Evolutionary conservation across 2,888 invertebrate species (phyloP).

Genomic region (Psylliodes chrysocephalus): DNA sequence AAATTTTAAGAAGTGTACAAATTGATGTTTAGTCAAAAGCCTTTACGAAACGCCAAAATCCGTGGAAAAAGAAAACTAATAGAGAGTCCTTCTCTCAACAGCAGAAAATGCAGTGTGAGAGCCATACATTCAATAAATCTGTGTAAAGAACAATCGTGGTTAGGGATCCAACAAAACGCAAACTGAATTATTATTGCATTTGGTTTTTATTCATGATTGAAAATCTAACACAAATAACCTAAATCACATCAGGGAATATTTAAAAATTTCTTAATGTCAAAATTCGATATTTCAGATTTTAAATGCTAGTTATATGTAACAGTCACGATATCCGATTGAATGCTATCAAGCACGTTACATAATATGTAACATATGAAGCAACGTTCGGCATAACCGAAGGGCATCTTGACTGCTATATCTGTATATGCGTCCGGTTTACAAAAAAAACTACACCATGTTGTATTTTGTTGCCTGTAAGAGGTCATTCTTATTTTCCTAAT

Average conservation of each 20-base stretch:
- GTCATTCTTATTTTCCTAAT: too few relatives aligned
- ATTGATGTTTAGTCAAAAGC: slow-evolving; percentile 9
- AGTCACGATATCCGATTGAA: not conserved
- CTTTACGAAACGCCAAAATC: slow-evolving; percentile 9
- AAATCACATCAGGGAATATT: not conserved
- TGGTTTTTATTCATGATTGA: not conserved
- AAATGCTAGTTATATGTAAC: too few relatives aligned
- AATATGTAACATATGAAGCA: not conserved
- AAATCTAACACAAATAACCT: not conserved
- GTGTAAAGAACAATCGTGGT: too few relatives aligned
- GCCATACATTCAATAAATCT: slow-evolving; percentile 1
- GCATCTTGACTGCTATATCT: not conserved
- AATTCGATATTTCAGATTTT: not conserved
- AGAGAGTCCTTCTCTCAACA: not conserved
- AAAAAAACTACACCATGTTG: too few relatives aligned
- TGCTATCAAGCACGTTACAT: not conserved
- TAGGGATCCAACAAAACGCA: slow-evolving; percentile 3
- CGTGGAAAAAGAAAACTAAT: slow-evolving; percentile 2
- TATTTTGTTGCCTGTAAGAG: too few relatives aligned
- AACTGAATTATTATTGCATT: slow-evolving; percentile 3
- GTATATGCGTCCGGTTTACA: not conserved
- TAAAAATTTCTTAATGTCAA: not conserved
- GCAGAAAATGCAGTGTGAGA: not conserved
- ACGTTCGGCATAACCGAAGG: not conserved
- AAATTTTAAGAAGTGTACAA: not conserved